Base-by-base conservation (phyloP, 1,140 invertebrate genomes). In the Dendrolimus punctatus region DNA sequence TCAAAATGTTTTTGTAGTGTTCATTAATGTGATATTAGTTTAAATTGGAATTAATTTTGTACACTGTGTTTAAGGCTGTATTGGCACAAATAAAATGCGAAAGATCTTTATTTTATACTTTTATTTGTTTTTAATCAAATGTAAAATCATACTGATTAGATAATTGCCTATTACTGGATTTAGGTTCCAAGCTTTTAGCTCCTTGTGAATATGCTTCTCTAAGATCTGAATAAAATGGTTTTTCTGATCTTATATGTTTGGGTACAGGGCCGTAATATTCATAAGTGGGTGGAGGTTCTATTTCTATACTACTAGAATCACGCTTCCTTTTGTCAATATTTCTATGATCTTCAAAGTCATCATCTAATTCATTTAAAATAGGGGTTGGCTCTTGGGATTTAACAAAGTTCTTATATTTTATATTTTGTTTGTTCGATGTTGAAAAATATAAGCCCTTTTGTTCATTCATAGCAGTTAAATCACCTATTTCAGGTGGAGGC, bases 131-230 rank as follows among this genome's bases (percentile, higher is more conserved):
- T 73, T 58, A 84, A 62, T 78, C 74, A 55, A 83, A 81, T 36
- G 73, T 75, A 59, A 86, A 86, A 57, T 84, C 80, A 59, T 86
- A 86, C 55, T 75, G 60, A 51, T 79, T 62, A 7, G 74, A 60
- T 52, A 86, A 54, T 46, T 76, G 59, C 40, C 60, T 67, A 37
- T 62, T 66, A 51, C 66, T 74, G 6, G 63, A 51, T 57, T 78
- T 80, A 38, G 62, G 40, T 62, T 93, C 89, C 46, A 95, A 84
- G 71, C 89, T 93, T 64, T 88, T 90, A 5, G 93, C 76, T 7
- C 93, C 93, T 53, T 91, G 92, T 52, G 88, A 89, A 68, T 93
- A 93, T 4, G 91, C 90, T 45, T 91, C 90, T 62, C 87, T 89
- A 10, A 92, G 74, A 55, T 90, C 85, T 4, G 76, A 78, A 37